phyloP scores from a whole-genome alignment of 2,888 invertebrate species.

The Drosophila engyochracea region DNA sequence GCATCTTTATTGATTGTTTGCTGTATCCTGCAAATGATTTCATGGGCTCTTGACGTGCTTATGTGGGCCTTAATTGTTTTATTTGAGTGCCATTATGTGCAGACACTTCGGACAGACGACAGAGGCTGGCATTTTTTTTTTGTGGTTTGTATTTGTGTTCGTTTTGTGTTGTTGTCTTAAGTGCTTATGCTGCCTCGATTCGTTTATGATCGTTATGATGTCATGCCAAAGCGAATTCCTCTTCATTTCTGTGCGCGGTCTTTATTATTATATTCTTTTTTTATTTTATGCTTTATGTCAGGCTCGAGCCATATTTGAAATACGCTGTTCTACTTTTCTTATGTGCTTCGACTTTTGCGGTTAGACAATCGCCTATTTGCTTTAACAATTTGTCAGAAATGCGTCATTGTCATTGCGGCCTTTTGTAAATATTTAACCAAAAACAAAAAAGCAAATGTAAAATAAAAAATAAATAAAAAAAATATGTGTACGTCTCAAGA shows the following conservation, averaged over 20 bases:
- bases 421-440: conserved; percentile 65
- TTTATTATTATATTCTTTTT: conserved; percentile 27
- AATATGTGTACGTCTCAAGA: conserved; percentile 23
- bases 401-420: conserved; percentile 68
- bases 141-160: conserved; percentile 8
- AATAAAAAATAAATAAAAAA: conserved; percentile 7
- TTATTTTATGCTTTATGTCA: conserved; percentile 39
- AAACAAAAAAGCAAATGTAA: conserved; percentile 26
- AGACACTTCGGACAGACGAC: conserved; percentile 65
- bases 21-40: conserved; percentile 75
- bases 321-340: conserved; percentile 74
- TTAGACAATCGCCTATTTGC: conserved; percentile 67
- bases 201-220: conserved; percentile 71
- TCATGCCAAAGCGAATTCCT: conserved; percentile 74
- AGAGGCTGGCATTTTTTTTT: conserved; percentile 24
- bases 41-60: conserved; percentile 73
- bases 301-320: conserved; percentile 55
- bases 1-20: conserved; percentile 60
- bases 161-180: conserved; percentile 35
- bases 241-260: conserved; percentile 50
- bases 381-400: conserved; percentile 70
- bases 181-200: conserved; percentile 67
- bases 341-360: conserved; percentile 56
- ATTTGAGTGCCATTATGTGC: conserved; percentile 79
- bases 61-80: conserved; percentile 79